phyloP scores from a whole-genome alignment of 2,113 vertebrate genomes.

The Callipepla squamata region DNA sequence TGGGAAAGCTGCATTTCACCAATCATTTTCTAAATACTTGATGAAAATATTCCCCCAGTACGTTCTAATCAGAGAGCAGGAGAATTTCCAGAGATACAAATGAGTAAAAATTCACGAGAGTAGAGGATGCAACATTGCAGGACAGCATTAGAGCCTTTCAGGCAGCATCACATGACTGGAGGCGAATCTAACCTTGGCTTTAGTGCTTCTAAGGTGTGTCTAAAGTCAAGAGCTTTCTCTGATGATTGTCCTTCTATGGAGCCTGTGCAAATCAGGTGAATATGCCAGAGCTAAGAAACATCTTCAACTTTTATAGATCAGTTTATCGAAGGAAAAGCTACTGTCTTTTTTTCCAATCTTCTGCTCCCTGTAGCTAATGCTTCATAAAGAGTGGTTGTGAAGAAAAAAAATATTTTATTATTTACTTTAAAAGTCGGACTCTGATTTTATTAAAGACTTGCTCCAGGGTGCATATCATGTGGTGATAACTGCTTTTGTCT shows the following conservation, averaged over 20 bases:
- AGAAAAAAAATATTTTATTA: background rate
- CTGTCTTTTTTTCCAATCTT: background rate
- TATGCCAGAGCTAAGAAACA: background rate
- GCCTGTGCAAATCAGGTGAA: background rate
- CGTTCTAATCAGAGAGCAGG: background rate
- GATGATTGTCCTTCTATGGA: background rate
- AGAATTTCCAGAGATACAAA: background rate
- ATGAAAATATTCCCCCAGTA: background rate
- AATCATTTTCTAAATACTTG: background rate
- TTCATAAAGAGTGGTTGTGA: background rate
- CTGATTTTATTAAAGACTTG: conserved; percentile 51
- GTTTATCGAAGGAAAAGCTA: background rate
- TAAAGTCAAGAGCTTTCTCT: background rate
- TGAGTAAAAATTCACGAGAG: background rate
- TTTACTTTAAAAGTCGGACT: conserved; percentile 28
- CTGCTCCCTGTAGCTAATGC: background rate
- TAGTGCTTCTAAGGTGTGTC: background rate
- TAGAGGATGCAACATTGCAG: background rate
- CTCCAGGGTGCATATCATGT: conserved; percentile 37
- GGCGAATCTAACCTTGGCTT: background rate
- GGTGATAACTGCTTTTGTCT: conserved; percentile 37
- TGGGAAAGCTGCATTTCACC: background rate
- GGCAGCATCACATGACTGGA: background rate
- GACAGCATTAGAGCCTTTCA: background rate
- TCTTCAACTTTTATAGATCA: background rate